Conservation (phyloP, 2,888 invertebrate species). For the Hypselothyrea guttata region DNA sequence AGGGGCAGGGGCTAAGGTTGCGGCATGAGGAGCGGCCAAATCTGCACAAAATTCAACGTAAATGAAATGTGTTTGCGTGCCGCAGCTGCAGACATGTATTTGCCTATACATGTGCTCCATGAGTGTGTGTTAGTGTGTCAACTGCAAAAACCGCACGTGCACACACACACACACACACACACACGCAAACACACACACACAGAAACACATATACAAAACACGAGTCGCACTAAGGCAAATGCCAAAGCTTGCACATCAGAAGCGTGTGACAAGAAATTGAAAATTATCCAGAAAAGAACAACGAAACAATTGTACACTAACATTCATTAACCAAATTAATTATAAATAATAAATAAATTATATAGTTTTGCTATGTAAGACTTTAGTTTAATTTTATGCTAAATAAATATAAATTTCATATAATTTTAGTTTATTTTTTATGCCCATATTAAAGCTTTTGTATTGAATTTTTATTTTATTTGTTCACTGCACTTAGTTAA, state of each 20-base stretch:
- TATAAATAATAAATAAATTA: too few relatives aligned
- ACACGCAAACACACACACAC: constrained; percentile 14
- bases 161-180: constrained; percentile 37
- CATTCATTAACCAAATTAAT: too few relatives aligned
- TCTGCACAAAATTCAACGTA: constrained; percentile 69
- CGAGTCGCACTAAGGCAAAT: constrained; percentile 37
- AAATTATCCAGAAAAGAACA: neutral
- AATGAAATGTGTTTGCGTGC: constrained; percentile 74
- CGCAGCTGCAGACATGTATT: constrained; percentile 36
- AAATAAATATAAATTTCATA: too few relatives aligned
- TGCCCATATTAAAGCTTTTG: too few relatives aligned
- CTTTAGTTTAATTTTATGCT: too few relatives aligned
- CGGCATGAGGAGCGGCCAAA: constrained; percentile 33
- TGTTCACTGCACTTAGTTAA: too few relatives aligned
- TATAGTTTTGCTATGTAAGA: too few relatives aligned
- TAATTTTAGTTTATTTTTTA: too few relatives aligned
- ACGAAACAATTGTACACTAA: constrained; percentile 15
- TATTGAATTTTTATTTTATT: too few relatives aligned
- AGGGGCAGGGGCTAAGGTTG: constrained; percentile 1
- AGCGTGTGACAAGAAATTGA: constrained; percentile 32
- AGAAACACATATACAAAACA: constrained; percentile 6
- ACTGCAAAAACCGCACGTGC: constrained; percentile 68
- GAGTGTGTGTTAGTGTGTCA: constrained; percentile 68
- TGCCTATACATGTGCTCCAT: constrained; percentile 18
- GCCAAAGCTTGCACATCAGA: constrained; percentile 54